These are phyloP conservation scores for Bombus difficillimus DNA, from an alignment of 1,140 invertebrate genomes.

Conservation along the genomic window DNA sequence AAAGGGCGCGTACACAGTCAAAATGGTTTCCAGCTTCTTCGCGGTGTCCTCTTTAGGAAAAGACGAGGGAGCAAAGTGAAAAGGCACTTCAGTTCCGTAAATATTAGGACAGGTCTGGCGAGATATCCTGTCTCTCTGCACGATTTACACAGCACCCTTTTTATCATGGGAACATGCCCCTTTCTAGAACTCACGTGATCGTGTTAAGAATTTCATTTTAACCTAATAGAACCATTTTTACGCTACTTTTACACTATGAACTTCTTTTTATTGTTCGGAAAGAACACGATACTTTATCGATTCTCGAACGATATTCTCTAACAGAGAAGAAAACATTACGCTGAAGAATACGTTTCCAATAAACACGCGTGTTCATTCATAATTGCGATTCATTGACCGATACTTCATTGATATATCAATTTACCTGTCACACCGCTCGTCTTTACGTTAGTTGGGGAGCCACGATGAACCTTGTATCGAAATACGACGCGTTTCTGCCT, in stretches of 20 bases:
- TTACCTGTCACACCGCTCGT: slow-evolving; percentile 35
- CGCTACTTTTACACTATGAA: background rate
- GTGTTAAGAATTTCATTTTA: slow-evolving; percentile 5
- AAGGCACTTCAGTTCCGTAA: slow-evolving; percentile 71
- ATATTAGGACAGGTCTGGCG: slow-evolving; percentile 75
- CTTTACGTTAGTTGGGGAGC: slow-evolving; percentile 18
- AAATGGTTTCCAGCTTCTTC: slow-evolving; percentile 66
- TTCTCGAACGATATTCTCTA: background rate
- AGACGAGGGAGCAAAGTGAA: slow-evolving; percentile 54
- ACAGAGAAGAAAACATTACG: background rate
- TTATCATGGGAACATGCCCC: slow-evolving; percentile 37
- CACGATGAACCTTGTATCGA: slow-evolving; percentile 45
- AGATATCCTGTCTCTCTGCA: slow-evolving; percentile 30
- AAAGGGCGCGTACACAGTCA: slow-evolving; percentile 72
- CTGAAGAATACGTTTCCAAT: background rate
- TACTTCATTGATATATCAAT: slow-evolving; percentile 57
- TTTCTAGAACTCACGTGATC: slow-evolving; percentile 1
- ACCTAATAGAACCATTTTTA: background rate
- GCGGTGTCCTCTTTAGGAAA: slow-evolving; percentile 60
- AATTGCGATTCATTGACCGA: slow-evolving; percentile 45
- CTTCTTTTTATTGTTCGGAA: background rate
- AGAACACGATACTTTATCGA: background rate
- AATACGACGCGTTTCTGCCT: slow-evolving; percentile 41
- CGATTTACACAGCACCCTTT: slow-evolving; percentile 56
- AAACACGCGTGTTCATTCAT: slow-evolving; percentile 54